phyloP scores from a whole-genome alignment of 2,113 vertebrate genomes.

The Amazona guildingii region DNA sequence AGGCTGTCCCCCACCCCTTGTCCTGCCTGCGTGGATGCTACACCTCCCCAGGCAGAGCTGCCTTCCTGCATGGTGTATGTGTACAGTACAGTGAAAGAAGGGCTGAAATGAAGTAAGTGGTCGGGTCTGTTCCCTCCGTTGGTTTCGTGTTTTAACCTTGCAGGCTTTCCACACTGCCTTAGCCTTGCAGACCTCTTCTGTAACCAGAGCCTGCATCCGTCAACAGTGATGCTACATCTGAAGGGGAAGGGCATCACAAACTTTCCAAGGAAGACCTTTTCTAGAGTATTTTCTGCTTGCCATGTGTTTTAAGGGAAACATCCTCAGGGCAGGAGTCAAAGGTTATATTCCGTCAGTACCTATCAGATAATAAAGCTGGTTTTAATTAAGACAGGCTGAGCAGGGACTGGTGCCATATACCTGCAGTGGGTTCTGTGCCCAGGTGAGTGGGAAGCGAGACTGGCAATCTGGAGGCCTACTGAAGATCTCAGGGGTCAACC shows the following conservation, averaged over 20 bases:
- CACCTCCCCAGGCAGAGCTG: neutral
- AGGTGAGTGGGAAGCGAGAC: neutral
- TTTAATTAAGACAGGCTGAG: slow-evolving; percentile 28
- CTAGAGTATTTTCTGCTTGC: neutral
- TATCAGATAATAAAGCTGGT: slow-evolving; percentile 9
- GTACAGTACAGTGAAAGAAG: accelerated
- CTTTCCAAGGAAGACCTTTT: neutral
- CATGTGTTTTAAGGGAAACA: neutral
- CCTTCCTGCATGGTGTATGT: accelerated
- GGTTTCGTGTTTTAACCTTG: neutral
- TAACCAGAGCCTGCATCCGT: neutral
- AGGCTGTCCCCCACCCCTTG: neutral
- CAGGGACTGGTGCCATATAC: neutral
- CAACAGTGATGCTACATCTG: neutral
- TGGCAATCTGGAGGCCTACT: neutral
- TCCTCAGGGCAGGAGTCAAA: neutral
- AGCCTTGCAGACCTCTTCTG: neutral
- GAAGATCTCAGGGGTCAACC: neutral
- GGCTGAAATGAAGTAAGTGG: neutral
- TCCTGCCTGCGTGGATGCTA: neutral
- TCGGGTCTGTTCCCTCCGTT: neutral
- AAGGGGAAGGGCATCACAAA: neutral
- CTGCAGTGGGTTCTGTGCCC: neutral
- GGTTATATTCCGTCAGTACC: neutral
- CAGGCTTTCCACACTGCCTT: neutral